Evolutionary conservation across 2,888 invertebrate species (phyloP), one percentile per base, ranked within the genome.

Genomic region (Trissoscelio sp.): DNA sequence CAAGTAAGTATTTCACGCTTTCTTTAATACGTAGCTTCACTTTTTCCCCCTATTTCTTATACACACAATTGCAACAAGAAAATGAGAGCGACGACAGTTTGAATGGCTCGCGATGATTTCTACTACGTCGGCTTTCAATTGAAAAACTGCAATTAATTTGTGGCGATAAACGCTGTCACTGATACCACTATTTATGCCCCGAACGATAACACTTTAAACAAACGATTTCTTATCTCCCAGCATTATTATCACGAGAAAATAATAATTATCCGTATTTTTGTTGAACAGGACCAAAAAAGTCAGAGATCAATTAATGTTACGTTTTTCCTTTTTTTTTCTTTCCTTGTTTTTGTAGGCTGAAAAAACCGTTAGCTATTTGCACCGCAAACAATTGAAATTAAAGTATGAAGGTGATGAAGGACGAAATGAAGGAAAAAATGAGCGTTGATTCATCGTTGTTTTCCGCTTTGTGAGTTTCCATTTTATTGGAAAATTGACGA

Each of bases 1-100:
- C 93, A 66, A 93, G 94, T 94, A 87, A 94, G 94, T 93, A 88
- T 14, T 62, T 57, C 12, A 58, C 64, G 55, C 55, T 67, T 58
- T 73, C 69, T 67, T 58, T 14, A 7, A 18, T 24, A 2, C 16
- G 20, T 22, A 12, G 46, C 46, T 20, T 9, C 2, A 20, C 46
- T 11, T n/a, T 34, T 64, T 12, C 14, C n/a, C 3, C 2, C 14
- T 31, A 34, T 20, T 31, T 16, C 28, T 7, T 14, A n/a, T 12
- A 2, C 31, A 3, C 28, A 2, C 39, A 57, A 42, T 42, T 39
- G 18, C 3, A 14, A 11, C 12, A 11, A 14, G 3, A 42, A 55
- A 72, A 58, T 12, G 48, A 48, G 70, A 62, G 34, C 12, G 18
- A 42, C 55, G 58, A 48, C 53, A 58, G 3, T 67, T 39, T 64